phyloP scores from a whole-genome alignment of 2,113 vertebrate species.

The Rhea americana region DNA sequence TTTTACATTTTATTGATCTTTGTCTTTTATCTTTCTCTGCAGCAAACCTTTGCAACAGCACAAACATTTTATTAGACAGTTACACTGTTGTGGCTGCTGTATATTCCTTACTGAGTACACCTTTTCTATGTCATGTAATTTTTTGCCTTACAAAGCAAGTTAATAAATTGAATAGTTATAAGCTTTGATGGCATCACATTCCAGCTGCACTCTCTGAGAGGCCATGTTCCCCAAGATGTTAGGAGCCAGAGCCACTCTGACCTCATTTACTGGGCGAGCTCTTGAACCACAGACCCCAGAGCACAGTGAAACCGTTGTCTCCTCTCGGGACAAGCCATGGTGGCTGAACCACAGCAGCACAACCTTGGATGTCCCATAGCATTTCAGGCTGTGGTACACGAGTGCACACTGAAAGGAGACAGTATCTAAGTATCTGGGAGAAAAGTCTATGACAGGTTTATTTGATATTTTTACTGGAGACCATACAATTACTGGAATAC shows the following conservation, averaged over 20 bases:
- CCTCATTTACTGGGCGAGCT: not conserved
- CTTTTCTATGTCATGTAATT: not conserved
- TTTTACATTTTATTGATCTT: slow-evolving; percentile 61
- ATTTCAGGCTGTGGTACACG: not conserved
- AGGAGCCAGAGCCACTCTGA: not conserved
- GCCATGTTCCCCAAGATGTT: not conserved
- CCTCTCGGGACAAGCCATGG: not conserved
- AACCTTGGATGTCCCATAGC: slow-evolving; percentile 22
- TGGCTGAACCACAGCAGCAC: not conserved
- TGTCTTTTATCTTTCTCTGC: slow-evolving; percentile 54
- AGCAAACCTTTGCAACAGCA: slow-evolving; percentile 38
- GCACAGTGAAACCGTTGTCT: slow-evolving; percentile 56
- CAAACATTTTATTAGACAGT: slow-evolving; percentile 36
- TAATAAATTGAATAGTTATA: slow-evolving; percentile 14
- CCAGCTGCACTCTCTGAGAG: not conserved
- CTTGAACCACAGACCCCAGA: not conserved
- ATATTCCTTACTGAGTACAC: not conserved
- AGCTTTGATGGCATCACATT: slow-evolving; percentile 28
- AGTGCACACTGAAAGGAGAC: slow-evolving; percentile 44
- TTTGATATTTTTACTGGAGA: slow-evolving; percentile 68
- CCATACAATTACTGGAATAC: slow-evolving; percentile 69
- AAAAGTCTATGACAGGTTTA: slow-evolving; percentile 65
- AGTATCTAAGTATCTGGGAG: slow-evolving; percentile 58
- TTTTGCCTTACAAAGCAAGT: slow-evolving; percentile 37
- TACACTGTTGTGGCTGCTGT: not conserved